Evolutionary conservation across 2,113 vertebrate genomes (phyloP).

Genomic region (Stegostoma tigrinum): DNA sequence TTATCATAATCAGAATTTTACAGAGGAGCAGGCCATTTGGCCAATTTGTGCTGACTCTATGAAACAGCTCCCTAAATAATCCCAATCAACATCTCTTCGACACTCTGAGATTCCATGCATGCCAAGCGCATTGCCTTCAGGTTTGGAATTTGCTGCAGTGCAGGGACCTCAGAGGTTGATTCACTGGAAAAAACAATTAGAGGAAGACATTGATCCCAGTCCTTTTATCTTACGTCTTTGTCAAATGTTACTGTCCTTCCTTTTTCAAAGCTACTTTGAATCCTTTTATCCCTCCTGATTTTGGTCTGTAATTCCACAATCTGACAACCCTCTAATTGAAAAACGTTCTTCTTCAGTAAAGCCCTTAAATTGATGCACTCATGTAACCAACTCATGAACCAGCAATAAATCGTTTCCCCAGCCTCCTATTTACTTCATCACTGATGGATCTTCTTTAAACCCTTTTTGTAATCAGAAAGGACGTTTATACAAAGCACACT

Average conservation of each 20-base stretch:
- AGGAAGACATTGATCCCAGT: no score
- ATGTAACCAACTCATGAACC: neutral
- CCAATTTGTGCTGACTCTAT: neutral
- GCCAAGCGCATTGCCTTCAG: no score
- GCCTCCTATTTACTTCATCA: neutral
- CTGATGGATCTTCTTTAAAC: neutral
- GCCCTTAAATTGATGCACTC: neutral
- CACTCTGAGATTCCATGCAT: no score
- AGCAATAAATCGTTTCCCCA: neutral
- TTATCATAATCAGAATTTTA: neutral
- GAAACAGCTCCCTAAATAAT: neutral
- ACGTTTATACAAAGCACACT: neutral
- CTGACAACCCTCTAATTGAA: neutral
- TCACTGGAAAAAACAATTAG: no score
- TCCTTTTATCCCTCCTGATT: neutral
- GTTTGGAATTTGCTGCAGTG: no score
- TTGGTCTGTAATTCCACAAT: neutral
- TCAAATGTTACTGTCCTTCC: neutral
- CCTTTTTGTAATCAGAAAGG: neutral
- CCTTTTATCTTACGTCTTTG: neutral
- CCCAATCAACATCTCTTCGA: no score
- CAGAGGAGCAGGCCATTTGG: no score
- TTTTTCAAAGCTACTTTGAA: neutral
- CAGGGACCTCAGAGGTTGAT: no score
- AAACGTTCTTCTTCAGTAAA: no score